phyloP scores from a whole-genome alignment of 2,797 vertebrate genomes.

The Diplodus puntazzo region DNA sequence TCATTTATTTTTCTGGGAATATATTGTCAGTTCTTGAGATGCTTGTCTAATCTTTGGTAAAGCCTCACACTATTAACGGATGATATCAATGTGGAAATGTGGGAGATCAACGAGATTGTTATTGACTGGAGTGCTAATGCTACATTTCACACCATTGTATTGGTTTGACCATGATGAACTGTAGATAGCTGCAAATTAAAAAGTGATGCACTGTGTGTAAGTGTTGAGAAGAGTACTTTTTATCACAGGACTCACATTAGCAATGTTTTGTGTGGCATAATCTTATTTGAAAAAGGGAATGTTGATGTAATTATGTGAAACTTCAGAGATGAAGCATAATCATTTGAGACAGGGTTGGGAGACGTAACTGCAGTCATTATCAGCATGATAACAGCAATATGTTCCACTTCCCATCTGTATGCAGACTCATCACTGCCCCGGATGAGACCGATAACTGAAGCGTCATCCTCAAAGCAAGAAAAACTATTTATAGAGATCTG shows the following conservation, averaged over 20 bases:
- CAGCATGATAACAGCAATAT: not conserved
- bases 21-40: not conserved
- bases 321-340: not conserved
- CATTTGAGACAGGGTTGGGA: too few relatives aligned
- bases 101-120: not conserved
- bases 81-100: not conserved
- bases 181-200: not conserved
- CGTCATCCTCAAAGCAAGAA: too few relatives aligned
- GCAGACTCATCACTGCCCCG: too few relatives aligned
- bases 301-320: not conserved
- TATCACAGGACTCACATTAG: not conserved
- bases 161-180: not conserved
- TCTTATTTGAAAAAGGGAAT: not conserved
- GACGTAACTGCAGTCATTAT: not conserved
- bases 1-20: slow-evolving; percentile 6
- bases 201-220: not conserved
- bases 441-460: too few relatives aligned
- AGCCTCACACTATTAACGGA: not conserved
- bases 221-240: not conserved
- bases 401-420: too few relatives aligned
- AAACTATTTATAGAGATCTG: too few relatives aligned
- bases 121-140: not conserved
- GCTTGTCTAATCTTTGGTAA: too few relatives aligned
- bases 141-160: not conserved
- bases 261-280: not conserved